A percentile compares a stretch with the other conserved stretches of the same genome.
Evolutionary conservation across 2,797 vertebrate species (phyloP).

Genomic region (Chaetodon trifasciatus): DNA sequence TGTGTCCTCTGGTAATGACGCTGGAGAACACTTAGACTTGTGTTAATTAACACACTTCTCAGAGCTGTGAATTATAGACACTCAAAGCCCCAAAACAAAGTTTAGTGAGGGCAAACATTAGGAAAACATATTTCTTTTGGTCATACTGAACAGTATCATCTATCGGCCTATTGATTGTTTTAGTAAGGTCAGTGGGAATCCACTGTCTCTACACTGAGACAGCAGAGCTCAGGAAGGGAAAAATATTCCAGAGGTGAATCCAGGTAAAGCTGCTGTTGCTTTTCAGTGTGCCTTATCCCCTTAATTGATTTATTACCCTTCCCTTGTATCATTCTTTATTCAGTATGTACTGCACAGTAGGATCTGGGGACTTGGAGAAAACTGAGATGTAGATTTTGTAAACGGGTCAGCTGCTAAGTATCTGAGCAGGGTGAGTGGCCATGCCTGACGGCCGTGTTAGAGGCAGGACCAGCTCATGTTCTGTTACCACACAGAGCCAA

Average conservation of each 20-base stretch:
- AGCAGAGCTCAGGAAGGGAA: neutral
- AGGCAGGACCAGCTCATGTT: neutral
- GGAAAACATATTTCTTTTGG: constrained; percentile 13
- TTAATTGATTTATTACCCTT: neutral
- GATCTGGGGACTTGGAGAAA: neutral
- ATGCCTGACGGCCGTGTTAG: neutral
- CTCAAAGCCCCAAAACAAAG: constrained; percentile 33
- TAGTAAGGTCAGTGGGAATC: neutral
- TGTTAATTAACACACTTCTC: constrained; percentile 55
- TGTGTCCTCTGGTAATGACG: constrained; percentile 64
- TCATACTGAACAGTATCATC: neutral
- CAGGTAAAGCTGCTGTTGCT: neutral
- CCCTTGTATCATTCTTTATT: neutral
- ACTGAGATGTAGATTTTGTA: neutral
- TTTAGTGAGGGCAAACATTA: neutral
- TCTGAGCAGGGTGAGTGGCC: neutral
- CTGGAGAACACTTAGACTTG: constrained; percentile 45
- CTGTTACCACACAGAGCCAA: neutral
- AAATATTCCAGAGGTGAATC: constrained; percentile 1
- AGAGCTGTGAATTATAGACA: constrained; percentile 39
- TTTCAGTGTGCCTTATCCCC: neutral
- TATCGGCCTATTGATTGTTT: neutral
- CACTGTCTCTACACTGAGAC: neutral
- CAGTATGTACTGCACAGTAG: neutral
- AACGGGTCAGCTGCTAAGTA: neutral